A percentile compares a stretch with the other conserved stretches of the same genome.
Conservation (phyloP, 2,113 vertebrate genomes). For the Apteryx owenii region DNA sequence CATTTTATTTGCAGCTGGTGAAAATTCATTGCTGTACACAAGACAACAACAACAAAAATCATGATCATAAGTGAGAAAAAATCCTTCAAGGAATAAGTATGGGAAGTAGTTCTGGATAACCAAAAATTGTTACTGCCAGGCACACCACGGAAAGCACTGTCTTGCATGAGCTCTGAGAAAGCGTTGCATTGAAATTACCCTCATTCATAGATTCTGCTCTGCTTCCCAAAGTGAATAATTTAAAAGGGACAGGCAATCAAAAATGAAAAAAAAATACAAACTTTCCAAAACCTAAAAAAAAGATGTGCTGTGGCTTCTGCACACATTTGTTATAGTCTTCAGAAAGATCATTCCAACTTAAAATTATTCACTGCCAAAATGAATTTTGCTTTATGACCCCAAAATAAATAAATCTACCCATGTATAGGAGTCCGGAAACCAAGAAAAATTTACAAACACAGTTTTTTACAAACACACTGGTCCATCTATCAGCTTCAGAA, state of each 20-base stretch:
- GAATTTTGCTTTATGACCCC: neutral
- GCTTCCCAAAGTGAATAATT: neutral
- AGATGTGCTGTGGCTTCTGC: neutral
- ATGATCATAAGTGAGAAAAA: neutral
- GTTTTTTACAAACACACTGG: neutral
- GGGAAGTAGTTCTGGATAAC: neutral
- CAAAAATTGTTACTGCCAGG: neutral
- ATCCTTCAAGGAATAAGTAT: neutral
- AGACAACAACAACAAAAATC: neutral
- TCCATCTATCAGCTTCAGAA: neutral
- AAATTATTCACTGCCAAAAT: neutral
- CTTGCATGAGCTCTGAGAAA: neutral
- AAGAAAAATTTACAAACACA: neutral
- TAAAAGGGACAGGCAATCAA: neutral
- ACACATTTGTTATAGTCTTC: neutral
- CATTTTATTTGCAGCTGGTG: neutral
- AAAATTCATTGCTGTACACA: neutral
- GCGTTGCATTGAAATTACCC: neutral
- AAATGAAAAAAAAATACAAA: neutral
- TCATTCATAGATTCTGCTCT: neutral
- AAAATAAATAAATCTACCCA: neutral
- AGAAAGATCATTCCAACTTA: neutral
- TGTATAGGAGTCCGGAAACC: neutral
- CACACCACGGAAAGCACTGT: neutral
- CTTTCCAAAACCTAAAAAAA: neutral